Evolutionary conservation across 2,113 vertebrate species (phyloP).

Genomic region (Nothocercus nigrocapillus): DNA sequence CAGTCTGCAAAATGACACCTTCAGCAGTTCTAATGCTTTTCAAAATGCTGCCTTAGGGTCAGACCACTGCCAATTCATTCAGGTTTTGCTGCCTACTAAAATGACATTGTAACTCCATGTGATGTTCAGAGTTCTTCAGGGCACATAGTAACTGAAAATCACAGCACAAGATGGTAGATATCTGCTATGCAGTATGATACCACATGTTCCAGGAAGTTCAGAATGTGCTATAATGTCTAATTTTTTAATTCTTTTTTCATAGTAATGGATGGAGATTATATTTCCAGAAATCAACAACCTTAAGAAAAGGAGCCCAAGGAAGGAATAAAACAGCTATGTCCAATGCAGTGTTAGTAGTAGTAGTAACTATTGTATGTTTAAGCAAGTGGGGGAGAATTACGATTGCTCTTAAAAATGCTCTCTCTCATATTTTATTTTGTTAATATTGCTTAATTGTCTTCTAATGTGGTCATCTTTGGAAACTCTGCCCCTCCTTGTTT

Average conservation of each 20-base stretch:
- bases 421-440: background rate
- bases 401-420: background rate
- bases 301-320: background rate
- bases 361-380: background rate
- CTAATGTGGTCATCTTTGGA: background rate
- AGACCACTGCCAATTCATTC: background rate
- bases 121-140: background rate
- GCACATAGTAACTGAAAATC: background rate
- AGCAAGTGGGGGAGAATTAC: background rate
- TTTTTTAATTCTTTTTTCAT: background rate
- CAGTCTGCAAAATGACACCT: background rate
- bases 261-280: background rate
- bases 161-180: background rate
- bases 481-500: conserved; percentile 6
- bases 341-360: background rate
- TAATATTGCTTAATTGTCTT: background rate
- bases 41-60: background rate
- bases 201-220: background rate
- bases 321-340: background rate
- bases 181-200: background rate
- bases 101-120: background rate
- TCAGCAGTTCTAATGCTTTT: background rate
- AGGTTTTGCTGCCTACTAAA: background rate
- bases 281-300: background rate
- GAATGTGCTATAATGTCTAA: background rate